A percentile compares a stretch with the other conserved stretches of the same genome.
Conservation (phyloP, 1,140 invertebrate species). For the Andricus grossulariae region DNA sequence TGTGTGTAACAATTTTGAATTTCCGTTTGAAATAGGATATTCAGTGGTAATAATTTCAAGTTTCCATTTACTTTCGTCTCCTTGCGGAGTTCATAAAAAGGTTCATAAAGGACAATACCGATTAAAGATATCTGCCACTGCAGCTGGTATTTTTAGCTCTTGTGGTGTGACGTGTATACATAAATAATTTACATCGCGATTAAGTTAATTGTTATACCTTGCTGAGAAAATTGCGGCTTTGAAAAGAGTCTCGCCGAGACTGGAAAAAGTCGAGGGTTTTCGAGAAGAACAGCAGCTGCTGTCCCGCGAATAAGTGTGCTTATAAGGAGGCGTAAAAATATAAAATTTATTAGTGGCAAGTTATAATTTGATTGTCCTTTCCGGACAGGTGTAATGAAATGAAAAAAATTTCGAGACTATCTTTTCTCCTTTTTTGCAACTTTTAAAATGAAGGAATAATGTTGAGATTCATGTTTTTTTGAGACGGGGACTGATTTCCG, state of each 20-base stretch:
- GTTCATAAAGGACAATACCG: constrained; percentile 26
- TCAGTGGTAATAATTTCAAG: background rate
- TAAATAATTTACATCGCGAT: constrained; percentile 27
- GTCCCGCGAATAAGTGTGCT: too few relatives aligned
- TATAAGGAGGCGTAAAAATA: too few relatives aligned
- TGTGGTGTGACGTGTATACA: constrained; percentile 30
- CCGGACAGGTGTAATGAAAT: too few relatives aligned
- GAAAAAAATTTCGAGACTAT: too few relatives aligned
- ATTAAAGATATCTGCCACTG: constrained; percentile 21
- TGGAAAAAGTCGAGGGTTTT: constrained; percentile 11
- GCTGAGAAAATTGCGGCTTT: constrained; percentile 21
- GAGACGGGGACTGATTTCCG: background rate
- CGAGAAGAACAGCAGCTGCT: constrained; percentile 7
- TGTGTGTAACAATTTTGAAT: too few relatives aligned
- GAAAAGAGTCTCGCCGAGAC: constrained; percentile 6
- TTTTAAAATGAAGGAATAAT: background rate
- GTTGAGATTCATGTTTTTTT: background rate
- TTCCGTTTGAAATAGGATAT: background rate
- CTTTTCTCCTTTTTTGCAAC: background rate
- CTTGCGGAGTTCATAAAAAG: constrained; percentile 23
- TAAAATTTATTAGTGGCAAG: too few relatives aligned
- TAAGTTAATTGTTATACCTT: constrained; percentile 23
- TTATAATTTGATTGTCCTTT: too few relatives aligned
- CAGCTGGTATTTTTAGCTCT: background rate
- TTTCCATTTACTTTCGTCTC: constrained; percentile 11